Conservation (phyloP, 1,140 invertebrate species). For the Eumaeus atala region DNA sequence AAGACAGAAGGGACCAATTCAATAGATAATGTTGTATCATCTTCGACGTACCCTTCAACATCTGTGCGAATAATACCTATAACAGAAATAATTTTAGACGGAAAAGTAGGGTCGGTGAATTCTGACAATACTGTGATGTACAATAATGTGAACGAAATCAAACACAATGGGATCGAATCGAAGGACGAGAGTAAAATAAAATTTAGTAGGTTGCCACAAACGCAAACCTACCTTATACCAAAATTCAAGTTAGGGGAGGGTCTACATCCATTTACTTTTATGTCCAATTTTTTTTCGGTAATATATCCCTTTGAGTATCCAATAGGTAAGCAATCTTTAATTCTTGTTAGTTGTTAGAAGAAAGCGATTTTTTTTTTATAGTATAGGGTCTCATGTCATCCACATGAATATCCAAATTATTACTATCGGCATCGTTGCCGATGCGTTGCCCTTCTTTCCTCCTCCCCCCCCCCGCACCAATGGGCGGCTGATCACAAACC, state of each 20-base stretch:
- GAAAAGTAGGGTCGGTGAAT: slow-evolving; percentile 30
- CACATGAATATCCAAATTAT: no score
- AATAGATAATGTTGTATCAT: background rate
- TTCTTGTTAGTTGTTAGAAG: slow-evolving; percentile 18
- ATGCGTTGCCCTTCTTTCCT: no score
- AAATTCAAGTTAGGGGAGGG: slow-evolving; percentile 57
- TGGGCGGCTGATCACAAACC: no score
- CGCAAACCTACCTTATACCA: slow-evolving; percentile 62
- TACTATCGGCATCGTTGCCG: no score
- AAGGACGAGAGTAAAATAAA: slow-evolving; percentile 62
- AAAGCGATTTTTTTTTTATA: background rate
- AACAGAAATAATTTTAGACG: slow-evolving; percentile 47
- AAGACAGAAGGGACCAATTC: slow-evolving; percentile 9
- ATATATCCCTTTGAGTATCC: slow-evolving; percentile 66
- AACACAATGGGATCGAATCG: slow-evolving; percentile 48
- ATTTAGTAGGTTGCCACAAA: slow-evolving; percentile 59
- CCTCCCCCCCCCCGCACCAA: no score
- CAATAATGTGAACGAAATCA: slow-evolving; percentile 45
- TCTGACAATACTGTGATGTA: slow-evolving; percentile 42
- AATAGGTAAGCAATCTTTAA: slow-evolving; percentile 46
- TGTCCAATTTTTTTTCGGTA: slow-evolving; percentile 58
- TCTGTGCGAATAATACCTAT: slow-evolving; percentile 45
- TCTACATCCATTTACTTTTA: slow-evolving; percentile 61
- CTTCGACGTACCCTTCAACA: slow-evolving; percentile 1
- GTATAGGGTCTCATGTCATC: no score